phyloP scores from a whole-genome alignment of 1,140 invertebrate species.

The Helicoverpa armigera region DNA sequence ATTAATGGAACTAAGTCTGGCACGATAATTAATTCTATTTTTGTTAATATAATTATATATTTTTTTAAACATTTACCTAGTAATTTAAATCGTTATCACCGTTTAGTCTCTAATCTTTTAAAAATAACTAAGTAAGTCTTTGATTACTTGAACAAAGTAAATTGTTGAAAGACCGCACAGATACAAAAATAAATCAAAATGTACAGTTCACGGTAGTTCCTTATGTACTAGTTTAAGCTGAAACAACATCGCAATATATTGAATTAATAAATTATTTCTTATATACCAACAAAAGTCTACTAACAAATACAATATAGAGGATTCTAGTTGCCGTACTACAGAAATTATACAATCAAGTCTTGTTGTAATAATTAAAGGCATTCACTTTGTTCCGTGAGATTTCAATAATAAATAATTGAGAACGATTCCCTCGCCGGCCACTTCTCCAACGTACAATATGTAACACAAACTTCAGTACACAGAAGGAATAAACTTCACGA shows the following conservation, averaged over 20 bases:
- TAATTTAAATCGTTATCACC: neutral
- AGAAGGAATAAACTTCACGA: neutral
- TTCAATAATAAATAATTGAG: conserved; percentile 24
- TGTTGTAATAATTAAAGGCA: conserved; percentile 36
- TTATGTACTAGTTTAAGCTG: conserved; percentile 17
- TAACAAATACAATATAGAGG: conserved; percentile 10
- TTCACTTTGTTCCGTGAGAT: conserved; percentile 26
- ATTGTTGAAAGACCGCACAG: conserved; percentile 21
- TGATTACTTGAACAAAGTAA: neutral
- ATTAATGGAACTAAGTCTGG: conserved; percentile 9
- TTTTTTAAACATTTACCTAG: neutral
- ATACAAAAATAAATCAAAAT: conserved; percentile 35
- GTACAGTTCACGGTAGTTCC: neutral
- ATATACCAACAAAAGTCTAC: conserved; percentile 18
- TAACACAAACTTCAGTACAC: neutral
- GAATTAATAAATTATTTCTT: conserved; percentile 34
- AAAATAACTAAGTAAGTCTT: conserved; percentile 1
- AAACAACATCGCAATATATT: conserved; percentile 34
- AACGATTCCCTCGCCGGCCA: neutral
- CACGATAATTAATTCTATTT: conserved; percentile 6
- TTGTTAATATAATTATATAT: neutral
- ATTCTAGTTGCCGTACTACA: neutral
- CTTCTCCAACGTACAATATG: neutral
- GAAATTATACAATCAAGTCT: conserved; percentile 34
- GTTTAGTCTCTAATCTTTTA: neutral